phyloP scores from a whole-genome alignment of 2,888 invertebrate genomes.

The Autographa gamma region DNA sequence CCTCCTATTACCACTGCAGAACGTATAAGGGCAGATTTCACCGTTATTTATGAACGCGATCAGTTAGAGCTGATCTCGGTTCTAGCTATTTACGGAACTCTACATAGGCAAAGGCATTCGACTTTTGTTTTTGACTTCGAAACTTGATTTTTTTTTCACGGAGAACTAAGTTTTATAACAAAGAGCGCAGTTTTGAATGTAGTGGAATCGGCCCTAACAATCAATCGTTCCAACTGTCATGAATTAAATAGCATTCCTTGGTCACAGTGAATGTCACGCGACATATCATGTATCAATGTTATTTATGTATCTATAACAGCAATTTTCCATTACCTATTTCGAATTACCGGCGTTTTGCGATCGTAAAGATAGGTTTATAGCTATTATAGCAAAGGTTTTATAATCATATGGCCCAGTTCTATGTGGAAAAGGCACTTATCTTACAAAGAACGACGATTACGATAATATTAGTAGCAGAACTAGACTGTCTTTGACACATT shows the following conservation, averaged over 20 bases:
- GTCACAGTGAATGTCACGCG: slow-evolving; percentile 42
- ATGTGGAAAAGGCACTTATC: neutral
- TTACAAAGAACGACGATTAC: too few relatives aligned
- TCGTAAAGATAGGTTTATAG: neutral
- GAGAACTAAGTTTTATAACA: neutral
- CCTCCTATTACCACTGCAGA: neutral
- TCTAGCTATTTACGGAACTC: neutral
- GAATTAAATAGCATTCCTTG: slow-evolving; percentile 50
- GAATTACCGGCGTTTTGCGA: neutral
- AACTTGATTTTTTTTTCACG: too few relatives aligned
- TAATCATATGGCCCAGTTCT: neutral
- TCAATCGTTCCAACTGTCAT: slow-evolving; percentile 29
- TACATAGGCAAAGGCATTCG: neutral
- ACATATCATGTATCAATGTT: slow-evolving; percentile 31
- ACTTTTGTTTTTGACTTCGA: too few relatives aligned
- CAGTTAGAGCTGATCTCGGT: neutral
- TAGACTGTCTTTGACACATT: too few relatives aligned
- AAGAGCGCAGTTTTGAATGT: neutral
- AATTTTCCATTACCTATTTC: neutral
- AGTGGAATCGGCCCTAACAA: neutral
- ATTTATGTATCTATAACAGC: slow-evolving; percentile 29
- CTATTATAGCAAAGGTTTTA: neutral
- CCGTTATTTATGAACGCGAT: neutral
- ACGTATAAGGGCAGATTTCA: neutral
- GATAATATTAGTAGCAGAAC: too few relatives aligned